Evolutionary conservation across 2,113 vertebrate genomes (phyloP), one percentile per base, ranked within the genome.

Genomic region (Aythya baeri): DNA sequence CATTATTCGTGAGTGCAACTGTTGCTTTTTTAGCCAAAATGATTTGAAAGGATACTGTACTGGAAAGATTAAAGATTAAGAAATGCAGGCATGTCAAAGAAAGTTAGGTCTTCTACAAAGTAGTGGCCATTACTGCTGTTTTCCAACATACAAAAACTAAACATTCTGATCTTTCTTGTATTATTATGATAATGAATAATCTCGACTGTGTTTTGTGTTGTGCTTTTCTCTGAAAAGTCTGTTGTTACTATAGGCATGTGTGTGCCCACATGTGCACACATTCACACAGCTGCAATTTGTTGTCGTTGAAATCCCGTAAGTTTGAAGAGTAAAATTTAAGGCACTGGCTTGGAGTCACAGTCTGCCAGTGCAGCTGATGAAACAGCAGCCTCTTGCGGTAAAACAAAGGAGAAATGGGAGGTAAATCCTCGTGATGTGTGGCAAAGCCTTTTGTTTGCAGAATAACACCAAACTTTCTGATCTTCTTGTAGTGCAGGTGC

Each of bases 161-260:
- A 46, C 82, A 61, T 65, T 75, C 9, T 26, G 3, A 13, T 34
- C 20, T 83, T 73, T 5, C 3, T 65, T 58, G 38, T 57, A 38
- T 0, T 1, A 23, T 52, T 11, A 32, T 38, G 14, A 29, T 44
- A 66, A 87, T 14, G 44, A 67, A 52, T 17, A 70, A 61, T 32
- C 2, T 4, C n/a, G 7, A 31, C 21, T 59, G 6, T 80, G 17
- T 13, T 91, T 59, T 27, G 6, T 36, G 32, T 15, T 6, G 3
- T 31, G 61, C 58, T 27, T 82, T 87, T 82, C 27, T 50, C 13
- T 81, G 59, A 31, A 84, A 50, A 6, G 4, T 58, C 50, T 38
- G 10, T 66, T 8, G 0, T 34, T 34, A 21, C 23, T 31, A 46
- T 36, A 66, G 1, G 2, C 6, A 7, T 6, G 2, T 18, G 16